Evolutionary conservation across 2,888 invertebrate species (phyloP).

Genomic region (Luperina nickerlii): DNA sequence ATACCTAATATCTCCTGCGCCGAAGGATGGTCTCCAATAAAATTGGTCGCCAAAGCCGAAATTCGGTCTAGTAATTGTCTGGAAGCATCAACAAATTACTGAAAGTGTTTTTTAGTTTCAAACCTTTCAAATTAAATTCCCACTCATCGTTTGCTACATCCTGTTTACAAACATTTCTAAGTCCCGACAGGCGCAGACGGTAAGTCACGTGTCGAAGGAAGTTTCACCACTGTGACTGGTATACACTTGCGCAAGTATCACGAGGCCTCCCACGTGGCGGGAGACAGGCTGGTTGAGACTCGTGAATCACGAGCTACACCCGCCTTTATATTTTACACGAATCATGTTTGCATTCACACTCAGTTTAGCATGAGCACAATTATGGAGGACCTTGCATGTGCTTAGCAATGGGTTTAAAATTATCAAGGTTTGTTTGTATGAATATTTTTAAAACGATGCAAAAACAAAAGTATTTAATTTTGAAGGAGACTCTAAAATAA

Average conservation of each 20-base stretch:
- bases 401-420: constrained; percentile 18
- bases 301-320: constrained; percentile 65
- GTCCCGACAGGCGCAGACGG: constrained; percentile 9
- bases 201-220: constrained; percentile 47
- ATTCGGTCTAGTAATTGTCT: not conserved
- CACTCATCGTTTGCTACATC: not conserved
- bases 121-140: not conserved
- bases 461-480: constrained; percentile 7
- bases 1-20: not conserved
- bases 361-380: constrained; percentile 26
- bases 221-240: constrained; percentile 39
- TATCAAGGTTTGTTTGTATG: not conserved
- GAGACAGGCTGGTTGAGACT: constrained; percentile 65
- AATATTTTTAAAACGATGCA: not conserved
- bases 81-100: not conserved
- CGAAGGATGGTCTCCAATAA: not conserved
- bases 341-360: constrained; percentile 44
- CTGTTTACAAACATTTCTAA: constrained; percentile 23
- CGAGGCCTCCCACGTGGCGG: constrained; percentile 72
- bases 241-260: constrained; percentile 66
- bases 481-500: not conserved
- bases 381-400: constrained; percentile 28
- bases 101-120: not conserved
- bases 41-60: not conserved
- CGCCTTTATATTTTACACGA: constrained; percentile 43